Percentiles rank a stretch among this genome's conserved stretches.
Conservation (phyloP, 1,140 invertebrate genomes). For the Notospermus geniculatus region DNA sequence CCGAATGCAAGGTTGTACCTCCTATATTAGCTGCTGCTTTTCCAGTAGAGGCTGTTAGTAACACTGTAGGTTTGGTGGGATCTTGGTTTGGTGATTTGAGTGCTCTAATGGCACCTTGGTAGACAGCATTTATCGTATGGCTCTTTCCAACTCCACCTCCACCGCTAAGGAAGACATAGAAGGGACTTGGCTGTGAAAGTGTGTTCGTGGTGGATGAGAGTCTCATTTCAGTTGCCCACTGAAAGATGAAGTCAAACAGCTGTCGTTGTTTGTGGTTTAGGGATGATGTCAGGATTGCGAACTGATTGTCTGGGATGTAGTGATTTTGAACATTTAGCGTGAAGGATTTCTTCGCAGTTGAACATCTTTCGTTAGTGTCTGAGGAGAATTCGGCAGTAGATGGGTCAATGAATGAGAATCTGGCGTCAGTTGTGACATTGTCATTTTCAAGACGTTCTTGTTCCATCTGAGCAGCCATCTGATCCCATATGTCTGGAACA, state of each 20-base stretch:
- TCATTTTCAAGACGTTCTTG: conserved; percentile 15
- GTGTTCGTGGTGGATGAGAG: background rate
- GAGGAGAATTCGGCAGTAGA: conserved; percentile 11
- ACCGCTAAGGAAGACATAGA: conserved; percentile 25
- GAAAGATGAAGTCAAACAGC: conserved; percentile 17
- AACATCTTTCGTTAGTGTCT: conserved; percentile 6
- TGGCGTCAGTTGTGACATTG: background rate
- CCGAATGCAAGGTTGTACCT: conserved; percentile 20
- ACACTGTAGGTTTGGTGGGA: conserved; percentile 18
- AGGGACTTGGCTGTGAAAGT: conserved; percentile 10
- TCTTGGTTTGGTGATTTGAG: conserved; percentile 12
- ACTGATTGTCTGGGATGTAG: too few relatives aligned
- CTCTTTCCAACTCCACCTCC: conserved; percentile 22
- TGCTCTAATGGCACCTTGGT: conserved; percentile 5
- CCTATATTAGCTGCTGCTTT: conserved; percentile 23
- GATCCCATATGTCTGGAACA: conserved; percentile 12
- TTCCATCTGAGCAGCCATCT: background rate
- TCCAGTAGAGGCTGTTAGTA: conserved; percentile 23
- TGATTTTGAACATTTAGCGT: conserved; percentile 12
- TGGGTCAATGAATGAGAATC: conserved; percentile 12
- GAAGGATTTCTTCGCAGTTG: too few relatives aligned
- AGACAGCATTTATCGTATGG: conserved; percentile 16
- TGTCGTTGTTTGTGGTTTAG: conserved; percentile 12
- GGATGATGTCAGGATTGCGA: too few relatives aligned
- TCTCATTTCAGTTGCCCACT: conserved; percentile 18